These are phyloP conservation scores for Pinna nobilis DNA, from an alignment of 1,140 invertebrate species.

Conservation along the genomic window DNA sequence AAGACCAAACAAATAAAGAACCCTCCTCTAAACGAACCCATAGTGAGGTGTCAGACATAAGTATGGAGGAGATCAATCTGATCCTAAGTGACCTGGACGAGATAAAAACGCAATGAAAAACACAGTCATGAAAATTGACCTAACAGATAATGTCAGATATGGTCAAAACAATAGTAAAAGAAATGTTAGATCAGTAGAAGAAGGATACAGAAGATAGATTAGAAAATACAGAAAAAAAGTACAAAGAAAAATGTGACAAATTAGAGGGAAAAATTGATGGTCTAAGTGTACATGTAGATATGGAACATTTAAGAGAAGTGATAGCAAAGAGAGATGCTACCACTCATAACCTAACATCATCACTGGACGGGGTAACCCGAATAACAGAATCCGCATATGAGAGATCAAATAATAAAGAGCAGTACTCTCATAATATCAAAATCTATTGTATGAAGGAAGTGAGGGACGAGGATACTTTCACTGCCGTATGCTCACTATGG, in stretches of 20 bases:
- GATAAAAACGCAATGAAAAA: not conserved
- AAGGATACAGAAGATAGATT: not conserved
- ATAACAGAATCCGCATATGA: not conserved
- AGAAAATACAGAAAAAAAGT: not conserved
- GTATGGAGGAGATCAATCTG: not conserved
- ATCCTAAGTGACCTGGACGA: not conserved
- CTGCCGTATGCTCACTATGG: not conserved
- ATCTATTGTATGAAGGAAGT: not conserved
- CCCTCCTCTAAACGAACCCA: not conserved
- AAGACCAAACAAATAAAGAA: not conserved
- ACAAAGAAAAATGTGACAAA: conserved; percentile 1
- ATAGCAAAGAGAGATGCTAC: not conserved
- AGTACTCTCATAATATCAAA: not conserved
- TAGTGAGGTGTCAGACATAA: not conserved
- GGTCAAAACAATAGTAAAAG: not conserved
- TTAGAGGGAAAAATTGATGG: not conserved
- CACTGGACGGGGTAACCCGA: not conserved
- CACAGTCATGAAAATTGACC: not conserved
- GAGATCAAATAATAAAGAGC: not conserved
- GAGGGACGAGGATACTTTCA: not conserved
- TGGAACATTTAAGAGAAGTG: not conserved
- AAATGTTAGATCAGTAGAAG: not conserved
- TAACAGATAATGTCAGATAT: not conserved
- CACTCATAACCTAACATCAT: not conserved
- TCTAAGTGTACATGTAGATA: not conserved